Conservation (phyloP, 2,888 invertebrate species). For the Doris montereyensis region DNA sequence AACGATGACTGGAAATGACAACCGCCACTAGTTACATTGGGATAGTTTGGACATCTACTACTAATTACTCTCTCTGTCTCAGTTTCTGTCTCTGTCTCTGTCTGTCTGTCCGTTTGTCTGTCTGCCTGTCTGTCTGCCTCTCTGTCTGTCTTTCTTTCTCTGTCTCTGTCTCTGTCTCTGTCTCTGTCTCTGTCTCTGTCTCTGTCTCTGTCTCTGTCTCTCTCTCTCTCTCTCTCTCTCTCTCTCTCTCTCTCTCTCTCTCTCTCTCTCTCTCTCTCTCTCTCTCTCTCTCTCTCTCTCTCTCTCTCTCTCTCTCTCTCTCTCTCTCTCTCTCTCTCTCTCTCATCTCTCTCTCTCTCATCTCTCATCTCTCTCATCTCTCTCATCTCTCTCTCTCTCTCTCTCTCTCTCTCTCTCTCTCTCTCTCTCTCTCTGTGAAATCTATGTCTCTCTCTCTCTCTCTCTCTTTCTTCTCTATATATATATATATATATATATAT, state of each 20-base stretch:
- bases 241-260: background rate
- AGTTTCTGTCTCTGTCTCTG: background rate
- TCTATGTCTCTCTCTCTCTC: background rate
- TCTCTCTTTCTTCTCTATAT: background rate
- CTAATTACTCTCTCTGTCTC: background rate
- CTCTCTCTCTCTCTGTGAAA: background rate
- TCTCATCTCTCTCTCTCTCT: background rate
- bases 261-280: background rate
- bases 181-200: background rate
- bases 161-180: background rate
- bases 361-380: background rate
- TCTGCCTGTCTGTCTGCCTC: constrained; percentile 31
- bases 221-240: constrained; percentile 14
- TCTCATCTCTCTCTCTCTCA: background rate
- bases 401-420: background rate
- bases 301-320: background rate
- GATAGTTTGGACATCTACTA: too few relatives aligned
- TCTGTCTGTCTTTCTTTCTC: constrained; percentile 29
- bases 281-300: background rate
- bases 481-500: too few relatives aligned
- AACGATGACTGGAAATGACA: too few relatives aligned
- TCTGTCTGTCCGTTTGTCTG: constrained; percentile 23
- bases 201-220: constrained; percentile 8
- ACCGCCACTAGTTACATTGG: too few relatives aligned
- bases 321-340: background rate